These are phyloP conservation scores for Oxycera nigricornis DNA, from an alignment of 2,888 invertebrate species.

Conservation along the genomic window DNA sequence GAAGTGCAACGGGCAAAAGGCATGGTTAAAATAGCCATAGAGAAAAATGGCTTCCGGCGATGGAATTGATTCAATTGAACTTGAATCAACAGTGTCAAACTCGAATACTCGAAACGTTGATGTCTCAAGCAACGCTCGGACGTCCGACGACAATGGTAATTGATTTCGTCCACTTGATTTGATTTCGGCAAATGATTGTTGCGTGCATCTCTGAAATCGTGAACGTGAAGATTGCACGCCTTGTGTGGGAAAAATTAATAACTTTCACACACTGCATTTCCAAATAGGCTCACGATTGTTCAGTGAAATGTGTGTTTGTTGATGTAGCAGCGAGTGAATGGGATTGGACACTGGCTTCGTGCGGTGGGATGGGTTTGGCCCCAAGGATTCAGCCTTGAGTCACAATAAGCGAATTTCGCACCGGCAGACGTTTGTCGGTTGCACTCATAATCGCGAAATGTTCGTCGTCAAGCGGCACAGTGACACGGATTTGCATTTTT, in stretches of 20 bases:
- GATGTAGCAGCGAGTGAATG: too few relatives aligned
- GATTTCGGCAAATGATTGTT: too few relatives aligned
- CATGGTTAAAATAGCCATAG: slow-evolving; percentile 25
- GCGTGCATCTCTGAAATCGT: not conserved
- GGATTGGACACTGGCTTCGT: too few relatives aligned
- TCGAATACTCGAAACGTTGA: slow-evolving; percentile 68
- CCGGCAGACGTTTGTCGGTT: not conserved
- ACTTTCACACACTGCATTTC: not conserved
- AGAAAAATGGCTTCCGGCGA: slow-evolving; percentile 83
- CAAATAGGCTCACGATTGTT: not conserved
- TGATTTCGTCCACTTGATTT: not conserved
- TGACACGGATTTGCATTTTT: not conserved
- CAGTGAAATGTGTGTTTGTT: not conserved
- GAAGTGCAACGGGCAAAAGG: slow-evolving; percentile 9
- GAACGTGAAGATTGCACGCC: not conserved
- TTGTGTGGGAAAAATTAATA: not conserved
- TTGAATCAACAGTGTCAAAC: slow-evolving; percentile 71
- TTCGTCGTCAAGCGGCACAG: not conserved
- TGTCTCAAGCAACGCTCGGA: slow-evolving; percentile 57
- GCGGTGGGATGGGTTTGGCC: too few relatives aligned
- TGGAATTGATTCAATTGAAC: slow-evolving; percentile 79
- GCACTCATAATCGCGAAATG: not conserved
- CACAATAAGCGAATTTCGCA: not conserved
- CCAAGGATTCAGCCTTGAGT: too few relatives aligned
- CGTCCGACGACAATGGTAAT: slow-evolving; percentile 46